Conservation (phyloP, 2,113 vertebrate species). For the Onychostoma macrolepis region DNA sequence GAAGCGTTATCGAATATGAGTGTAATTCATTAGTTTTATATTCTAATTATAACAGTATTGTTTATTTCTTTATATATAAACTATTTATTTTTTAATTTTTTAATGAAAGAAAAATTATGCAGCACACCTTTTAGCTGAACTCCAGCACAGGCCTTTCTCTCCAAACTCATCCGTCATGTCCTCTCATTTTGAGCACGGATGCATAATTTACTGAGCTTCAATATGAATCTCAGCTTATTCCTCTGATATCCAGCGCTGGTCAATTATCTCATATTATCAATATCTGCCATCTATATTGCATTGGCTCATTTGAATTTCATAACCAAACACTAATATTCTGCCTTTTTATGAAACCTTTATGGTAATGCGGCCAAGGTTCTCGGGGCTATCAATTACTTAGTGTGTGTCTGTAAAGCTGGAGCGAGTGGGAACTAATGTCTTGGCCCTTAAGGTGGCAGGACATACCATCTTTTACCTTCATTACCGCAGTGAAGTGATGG, state of each 20-base stretch:
- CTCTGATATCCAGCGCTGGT: constrained; percentile 56
- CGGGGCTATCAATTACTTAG: constrained; percentile 65
- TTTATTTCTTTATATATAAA: not conserved
- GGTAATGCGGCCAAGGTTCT: constrained; percentile 68
- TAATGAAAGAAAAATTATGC: not conserved
- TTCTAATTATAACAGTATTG: not conserved
- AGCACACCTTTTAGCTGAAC: constrained; percentile 18
- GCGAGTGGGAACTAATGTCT: constrained; percentile 69
- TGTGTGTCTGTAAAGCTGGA: constrained; percentile 61
- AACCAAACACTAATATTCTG: constrained; percentile 72
- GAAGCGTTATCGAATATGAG: not conserved
- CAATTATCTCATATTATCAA: constrained; percentile 69
- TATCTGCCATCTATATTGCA: constrained; percentile 61
- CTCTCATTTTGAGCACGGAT: constrained; percentile 59
- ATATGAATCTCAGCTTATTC: constrained; percentile 59
- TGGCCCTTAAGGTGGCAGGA: constrained; percentile 67
- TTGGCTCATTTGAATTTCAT: constrained; percentile 74
- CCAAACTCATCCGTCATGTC: constrained; percentile 59
- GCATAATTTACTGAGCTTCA: constrained; percentile 56
- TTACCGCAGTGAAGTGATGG: constrained; percentile 71
- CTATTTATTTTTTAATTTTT: not conserved
- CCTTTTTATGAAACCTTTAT: constrained; percentile 64
- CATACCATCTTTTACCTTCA: constrained; percentile 73
- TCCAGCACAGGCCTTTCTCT: constrained; percentile 32
- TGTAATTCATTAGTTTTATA: not conserved